phyloP scores from a whole-genome alignment of 2,888 invertebrate genomes.

The Iselma pallidipennis region DNA sequence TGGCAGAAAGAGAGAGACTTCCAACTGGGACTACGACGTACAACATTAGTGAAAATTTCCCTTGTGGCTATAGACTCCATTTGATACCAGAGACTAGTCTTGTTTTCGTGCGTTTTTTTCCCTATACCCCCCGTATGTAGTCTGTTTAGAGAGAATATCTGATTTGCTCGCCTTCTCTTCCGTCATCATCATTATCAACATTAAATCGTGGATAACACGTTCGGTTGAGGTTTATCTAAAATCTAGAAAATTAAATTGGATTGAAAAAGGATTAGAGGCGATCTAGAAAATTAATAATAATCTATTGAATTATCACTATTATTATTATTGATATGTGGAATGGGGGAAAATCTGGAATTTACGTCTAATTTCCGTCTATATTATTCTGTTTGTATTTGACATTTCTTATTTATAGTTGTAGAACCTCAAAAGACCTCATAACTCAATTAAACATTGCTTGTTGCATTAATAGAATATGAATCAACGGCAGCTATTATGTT shows the following conservation, averaged over 20 bases:
- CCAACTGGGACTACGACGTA: slow-evolving; percentile 38
- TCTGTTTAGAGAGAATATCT: slow-evolving; percentile 4
- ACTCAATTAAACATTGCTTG: slow-evolving; percentile 4
- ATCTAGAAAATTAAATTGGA: slow-evolving; percentile 23
- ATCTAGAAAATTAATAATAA: slow-evolving; percentile 13
- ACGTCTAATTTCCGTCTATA: neutral
- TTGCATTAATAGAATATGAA: slow-evolving; percentile 7
- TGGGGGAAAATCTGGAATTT: too few relatives aligned
- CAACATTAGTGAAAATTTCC: slow-evolving; percentile 55
- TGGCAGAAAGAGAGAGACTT: slow-evolving; percentile 32
- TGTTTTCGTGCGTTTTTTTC: slow-evolving; percentile 30
- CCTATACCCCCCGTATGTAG: neutral
- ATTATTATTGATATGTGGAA: too few relatives aligned
- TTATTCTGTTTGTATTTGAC: neutral
- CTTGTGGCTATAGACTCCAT: slow-evolving; percentile 50
- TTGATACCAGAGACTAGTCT: slow-evolving; percentile 43
- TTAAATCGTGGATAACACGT: too few relatives aligned
- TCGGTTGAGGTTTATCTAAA: slow-evolving; percentile 27
- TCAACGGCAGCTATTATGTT: neutral
- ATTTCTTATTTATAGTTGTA: neutral
- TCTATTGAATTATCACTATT: too few relatives aligned
- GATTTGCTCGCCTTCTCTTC: neutral
- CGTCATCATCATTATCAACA: neutral
- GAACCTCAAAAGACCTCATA: neutral
- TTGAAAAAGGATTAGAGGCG: slow-evolving; percentile 12